A percentile compares a stretch with the other conserved stretches of the same genome.
Evolutionary conservation across 2,797 vertebrate genomes (phyloP).

Genomic region (Gambusia yucatana): DNA sequence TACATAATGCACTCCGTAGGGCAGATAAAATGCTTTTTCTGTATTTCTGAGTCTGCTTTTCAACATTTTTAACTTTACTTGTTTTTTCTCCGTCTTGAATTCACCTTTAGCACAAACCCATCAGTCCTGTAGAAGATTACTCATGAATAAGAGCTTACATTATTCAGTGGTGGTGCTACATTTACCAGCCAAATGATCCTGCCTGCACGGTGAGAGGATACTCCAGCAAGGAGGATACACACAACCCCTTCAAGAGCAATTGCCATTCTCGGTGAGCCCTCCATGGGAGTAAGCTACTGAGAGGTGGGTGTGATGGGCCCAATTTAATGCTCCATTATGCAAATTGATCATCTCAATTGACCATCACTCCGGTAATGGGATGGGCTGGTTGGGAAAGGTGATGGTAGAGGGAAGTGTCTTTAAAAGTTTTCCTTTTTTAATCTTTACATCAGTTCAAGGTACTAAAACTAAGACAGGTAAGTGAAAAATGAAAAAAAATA

Average conservation of each 20-base stretch:
- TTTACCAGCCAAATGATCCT: conserved; percentile 54
- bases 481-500: conserved; percentile 57
- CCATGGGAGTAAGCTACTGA: conserved; percentile 72
- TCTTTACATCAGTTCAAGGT: conserved; percentile 70
- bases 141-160: conserved; percentile 65
- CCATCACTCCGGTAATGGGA: conserved; percentile 82
- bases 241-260: conserved; percentile 73
- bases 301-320: conserved; percentile 77
- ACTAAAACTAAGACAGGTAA: conserved; percentile 73
- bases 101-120: conserved; percentile 44
- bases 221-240: conserved; percentile 66
- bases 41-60: conserved; percentile 20
- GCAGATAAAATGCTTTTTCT: conserved; percentile 11
- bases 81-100: conserved; percentile 29
- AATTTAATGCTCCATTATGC: conserved; percentile 89
- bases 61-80: conserved; percentile 14
- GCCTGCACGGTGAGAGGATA: conserved; percentile 54
- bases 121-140: conserved; percentile 55
- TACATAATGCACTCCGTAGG: neutral
- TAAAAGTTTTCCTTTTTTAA: conserved; percentile 64
- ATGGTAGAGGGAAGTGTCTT: conserved; percentile 51
- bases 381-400: conserved; percentile 55
- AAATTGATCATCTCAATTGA: conserved; percentile 89
- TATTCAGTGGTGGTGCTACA: conserved; percentile 59
- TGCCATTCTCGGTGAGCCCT: conserved; percentile 70